Evolutionary conservation across 2,797 vertebrate species (phyloP).

Genomic region (Poecilia wingei): DNA sequence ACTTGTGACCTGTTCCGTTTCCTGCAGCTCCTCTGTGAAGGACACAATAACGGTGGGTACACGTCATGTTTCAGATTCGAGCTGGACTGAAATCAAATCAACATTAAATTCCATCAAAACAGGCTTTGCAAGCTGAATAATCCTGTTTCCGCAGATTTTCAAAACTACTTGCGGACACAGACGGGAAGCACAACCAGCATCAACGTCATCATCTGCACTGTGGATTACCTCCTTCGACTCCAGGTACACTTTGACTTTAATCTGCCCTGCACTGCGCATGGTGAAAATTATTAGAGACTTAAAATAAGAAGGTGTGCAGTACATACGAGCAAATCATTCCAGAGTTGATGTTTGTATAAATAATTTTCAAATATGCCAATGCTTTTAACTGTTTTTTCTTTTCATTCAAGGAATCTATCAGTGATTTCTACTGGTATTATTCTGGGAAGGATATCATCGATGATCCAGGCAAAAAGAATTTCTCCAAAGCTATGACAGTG

Average conservation of each 20-base stretch:
- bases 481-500: constrained; percentile 97
- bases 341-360: constrained; percentile 10
- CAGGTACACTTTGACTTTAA: constrained; percentile 79
- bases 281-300: neutral
- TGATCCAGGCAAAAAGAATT: constrained; percentile 95
- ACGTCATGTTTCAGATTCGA: constrained; percentile 2
- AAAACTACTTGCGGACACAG: constrained; percentile 94
- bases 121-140: neutral
- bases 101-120: neutral
- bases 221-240: constrained; percentile 93
- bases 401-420: constrained; percentile 90
- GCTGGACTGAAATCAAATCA: neutral
- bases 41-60: constrained; percentile 92
- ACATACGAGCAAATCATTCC: constrained; percentile 1
- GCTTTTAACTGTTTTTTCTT: neutral
- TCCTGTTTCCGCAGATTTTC: constrained; percentile 86
- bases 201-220: constrained; percentile 96
- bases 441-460: constrained; percentile 95
- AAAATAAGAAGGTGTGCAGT: neutral
- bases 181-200: constrained; percentile 95
- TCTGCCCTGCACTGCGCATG: neutral
- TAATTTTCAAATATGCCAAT: neutral
- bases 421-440: constrained; percentile 99
- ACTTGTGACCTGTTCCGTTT: constrained; percentile 96
- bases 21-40: constrained; percentile 94